Conservation (phyloP, 2,113 vertebrate species). For the Chauna torquata region DNA sequence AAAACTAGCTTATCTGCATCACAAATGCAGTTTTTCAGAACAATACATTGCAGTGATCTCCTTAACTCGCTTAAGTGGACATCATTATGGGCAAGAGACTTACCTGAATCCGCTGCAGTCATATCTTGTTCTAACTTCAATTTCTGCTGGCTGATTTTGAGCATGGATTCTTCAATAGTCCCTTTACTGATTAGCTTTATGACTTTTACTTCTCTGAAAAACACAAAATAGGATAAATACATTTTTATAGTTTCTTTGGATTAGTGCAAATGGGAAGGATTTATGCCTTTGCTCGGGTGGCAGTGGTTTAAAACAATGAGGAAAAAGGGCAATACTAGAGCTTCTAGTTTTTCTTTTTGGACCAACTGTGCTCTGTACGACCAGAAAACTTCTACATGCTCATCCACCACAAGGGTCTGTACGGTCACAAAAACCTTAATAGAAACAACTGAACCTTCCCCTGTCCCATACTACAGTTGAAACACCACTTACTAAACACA, state of each 20-base stretch:
- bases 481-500: neutral
- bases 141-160: constrained; percentile 91
- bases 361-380: neutral
- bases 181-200: constrained; percentile 92
- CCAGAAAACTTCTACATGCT: neutral
- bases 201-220: constrained; percentile 89
- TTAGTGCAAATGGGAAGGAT: neutral
- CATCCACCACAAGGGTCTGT: neutral
- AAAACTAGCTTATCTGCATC: neutral
- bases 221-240: neutral
- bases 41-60: neutral
- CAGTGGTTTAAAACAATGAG: neutral
- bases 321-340: neutral
- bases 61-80: neutral
- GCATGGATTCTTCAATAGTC: constrained; percentile 92
- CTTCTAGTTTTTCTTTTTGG: neutral
- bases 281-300: neutral
- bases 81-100: neutral
- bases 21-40: neutral
- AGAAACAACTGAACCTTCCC: neutral
- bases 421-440: neutral
- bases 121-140: constrained; percentile 95
- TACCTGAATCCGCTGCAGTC: constrained; percentile 88
- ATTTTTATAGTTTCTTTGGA: neutral
- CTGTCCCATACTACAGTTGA: neutral